These are phyloP conservation scores for Rotaria macrura DNA, from an alignment of 2,888 invertebrate species.

Conservation along the genomic window DNA sequence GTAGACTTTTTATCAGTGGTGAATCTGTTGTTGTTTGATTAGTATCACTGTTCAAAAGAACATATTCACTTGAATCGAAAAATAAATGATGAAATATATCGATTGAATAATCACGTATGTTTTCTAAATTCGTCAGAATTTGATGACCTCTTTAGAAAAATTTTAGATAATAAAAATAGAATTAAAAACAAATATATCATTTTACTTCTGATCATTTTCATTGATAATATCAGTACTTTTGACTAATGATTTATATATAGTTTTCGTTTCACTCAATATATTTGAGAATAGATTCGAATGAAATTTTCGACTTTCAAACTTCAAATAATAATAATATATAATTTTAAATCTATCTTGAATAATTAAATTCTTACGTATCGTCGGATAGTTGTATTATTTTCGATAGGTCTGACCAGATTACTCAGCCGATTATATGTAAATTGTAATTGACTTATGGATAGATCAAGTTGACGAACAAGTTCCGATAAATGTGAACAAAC, in stretches of 20 bases:
- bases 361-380: not conserved
- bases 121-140: not conserved
- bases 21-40: not conserved
- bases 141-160: not conserved
- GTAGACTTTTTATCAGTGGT: not conserved
- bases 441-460: not conserved
- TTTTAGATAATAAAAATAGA: not conserved
- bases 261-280: not conserved
- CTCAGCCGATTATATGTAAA: not conserved
- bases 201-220: not conserved
- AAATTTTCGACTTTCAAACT: not conserved
- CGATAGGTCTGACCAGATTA: not conserved
- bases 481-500: not conserved
- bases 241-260: not conserved
- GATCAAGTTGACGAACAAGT: not conserved
- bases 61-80: not conserved
- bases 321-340: not conserved
- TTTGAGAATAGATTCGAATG: not conserved
- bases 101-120: not conserved
- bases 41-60: not conserved
- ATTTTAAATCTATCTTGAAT: not conserved
- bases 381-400: not conserved
- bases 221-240: not conserved
- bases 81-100: not conserved
- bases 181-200: not conserved